A percentile compares a stretch with the other conserved stretches of the same genome.
Conservation (phyloP, 2,797 vertebrate genomes). For the Buphagus erythrorhynchus region DNA sequence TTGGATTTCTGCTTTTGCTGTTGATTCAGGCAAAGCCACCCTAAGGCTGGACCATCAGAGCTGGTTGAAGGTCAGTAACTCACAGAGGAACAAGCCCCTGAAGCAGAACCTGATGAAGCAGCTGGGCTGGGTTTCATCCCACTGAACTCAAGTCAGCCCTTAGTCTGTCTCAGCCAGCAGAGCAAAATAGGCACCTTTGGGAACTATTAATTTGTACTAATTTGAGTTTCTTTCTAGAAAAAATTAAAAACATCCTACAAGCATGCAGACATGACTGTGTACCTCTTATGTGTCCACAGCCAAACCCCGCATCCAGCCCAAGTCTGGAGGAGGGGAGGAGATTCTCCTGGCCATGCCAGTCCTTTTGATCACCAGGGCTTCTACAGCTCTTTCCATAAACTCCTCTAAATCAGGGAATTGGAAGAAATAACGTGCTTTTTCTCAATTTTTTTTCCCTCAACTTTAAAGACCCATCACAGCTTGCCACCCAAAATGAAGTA, state of each 20-base stretch:
- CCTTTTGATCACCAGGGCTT: neutral
- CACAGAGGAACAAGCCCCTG: neutral
- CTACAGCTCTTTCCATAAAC: neutral
- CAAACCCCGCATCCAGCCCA: neutral
- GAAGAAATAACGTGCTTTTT: neutral
- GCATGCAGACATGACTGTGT: fast-evolving
- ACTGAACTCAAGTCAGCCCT: neutral
- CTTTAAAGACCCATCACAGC: neutral
- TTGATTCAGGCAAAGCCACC: neutral
- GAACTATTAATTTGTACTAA: neutral
- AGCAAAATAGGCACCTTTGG: neutral
- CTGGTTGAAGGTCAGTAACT: neutral
- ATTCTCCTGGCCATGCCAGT: neutral
- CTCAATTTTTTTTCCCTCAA: neutral
- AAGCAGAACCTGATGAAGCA: neutral
- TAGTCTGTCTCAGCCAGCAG: neutral
- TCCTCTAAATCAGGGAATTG: neutral
- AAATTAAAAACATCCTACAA: neutral
- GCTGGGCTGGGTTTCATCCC: neutral
- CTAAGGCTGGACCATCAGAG: neutral
- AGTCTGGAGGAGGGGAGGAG: neutral
- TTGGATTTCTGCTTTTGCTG: neutral
- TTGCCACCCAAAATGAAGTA: neutral
- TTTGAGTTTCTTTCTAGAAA: neutral
- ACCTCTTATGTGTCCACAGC: neutral